These are phyloP conservation scores for Aspidapion aeneum DNA, from an alignment of 2,888 invertebrate genomes.

Conservation along the genomic window DNA sequence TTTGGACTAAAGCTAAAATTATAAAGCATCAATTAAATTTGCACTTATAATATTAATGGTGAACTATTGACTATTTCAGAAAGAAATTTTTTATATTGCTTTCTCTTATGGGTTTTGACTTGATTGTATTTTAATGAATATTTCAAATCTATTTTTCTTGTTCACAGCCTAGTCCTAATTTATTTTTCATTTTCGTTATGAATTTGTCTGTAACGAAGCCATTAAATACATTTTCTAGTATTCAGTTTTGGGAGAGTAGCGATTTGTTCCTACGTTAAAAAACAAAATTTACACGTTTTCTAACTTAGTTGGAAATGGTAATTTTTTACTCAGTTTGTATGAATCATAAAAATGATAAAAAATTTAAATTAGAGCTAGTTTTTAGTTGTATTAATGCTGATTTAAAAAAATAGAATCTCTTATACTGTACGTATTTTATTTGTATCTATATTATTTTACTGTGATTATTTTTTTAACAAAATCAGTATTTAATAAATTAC, in stretches of 20 bases:
- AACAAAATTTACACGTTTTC: neutral
- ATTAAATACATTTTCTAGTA: neutral
- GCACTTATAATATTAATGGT: no score
- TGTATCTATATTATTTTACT: constrained; percentile 43
- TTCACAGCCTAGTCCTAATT: neutral
- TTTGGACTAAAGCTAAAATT: no score
- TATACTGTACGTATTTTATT: neutral
- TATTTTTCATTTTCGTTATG: neutral
- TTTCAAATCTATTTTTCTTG: neutral
- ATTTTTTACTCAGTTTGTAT: neutral
- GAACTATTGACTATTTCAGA: no score
- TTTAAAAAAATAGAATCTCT: constrained; percentile 20
- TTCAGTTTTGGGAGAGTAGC: no score
- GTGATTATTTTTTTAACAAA: constrained; percentile 43
- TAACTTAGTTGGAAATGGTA: neutral
- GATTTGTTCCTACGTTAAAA: neutral
- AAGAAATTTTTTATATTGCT: neutral
- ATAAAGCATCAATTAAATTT: no score
- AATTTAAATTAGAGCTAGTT: constrained; percentile 29
- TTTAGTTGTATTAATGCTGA: constrained; percentile 35
- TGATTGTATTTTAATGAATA: neutral
- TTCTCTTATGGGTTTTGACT: neutral
- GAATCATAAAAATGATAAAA: constrained; percentile 40
- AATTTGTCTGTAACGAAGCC: neutral
- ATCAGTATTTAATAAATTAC: constrained; percentile 40